phyloP scores from a whole-genome alignment of 1,140 invertebrate species.

The Calliphora vicina region DNA sequence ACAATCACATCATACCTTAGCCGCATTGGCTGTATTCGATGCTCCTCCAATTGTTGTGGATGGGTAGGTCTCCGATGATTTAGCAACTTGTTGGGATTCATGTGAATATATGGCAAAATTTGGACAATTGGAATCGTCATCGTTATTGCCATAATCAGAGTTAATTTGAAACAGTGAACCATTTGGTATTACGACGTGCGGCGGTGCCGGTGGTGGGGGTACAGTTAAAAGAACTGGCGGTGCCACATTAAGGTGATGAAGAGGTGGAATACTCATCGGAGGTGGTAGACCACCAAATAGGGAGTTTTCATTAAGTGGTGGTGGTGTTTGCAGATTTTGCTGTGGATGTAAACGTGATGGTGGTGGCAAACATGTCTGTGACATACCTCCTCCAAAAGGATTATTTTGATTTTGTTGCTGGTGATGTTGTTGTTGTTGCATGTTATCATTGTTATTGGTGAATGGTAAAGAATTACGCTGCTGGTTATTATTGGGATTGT shows the following conservation, averaged over 20 bases:
- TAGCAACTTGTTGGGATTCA: slow-evolving; percentile 77
- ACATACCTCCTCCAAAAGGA: slow-evolving; percentile 34
- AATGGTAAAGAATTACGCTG: slow-evolving; percentile 38
- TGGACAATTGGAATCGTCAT: slow-evolving; percentile 77
- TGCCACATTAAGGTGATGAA: slow-evolving; percentile 47
- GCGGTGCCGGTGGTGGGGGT: slow-evolving; percentile 58
- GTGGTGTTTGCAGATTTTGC: neutral
- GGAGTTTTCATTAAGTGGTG: neutral
- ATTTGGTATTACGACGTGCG: slow-evolving; percentile 46
- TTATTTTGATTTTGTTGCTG: slow-evolving; percentile 51
- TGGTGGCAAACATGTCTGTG: slow-evolving; percentile 25
- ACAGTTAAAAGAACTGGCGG: slow-evolving; percentile 37
- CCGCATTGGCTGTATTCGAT: slow-evolving; percentile 38
- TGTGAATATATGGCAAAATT: slow-evolving; percentile 85
- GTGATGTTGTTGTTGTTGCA: slow-evolving; percentile 60
- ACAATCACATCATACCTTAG: slow-evolving; percentile 51
- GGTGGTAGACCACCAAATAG: slow-evolving; percentile 44
- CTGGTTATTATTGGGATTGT: slow-evolving; percentile 38
- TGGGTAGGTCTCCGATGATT: slow-evolving; percentile 64
- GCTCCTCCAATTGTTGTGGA: neutral
- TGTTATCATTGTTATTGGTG: slow-evolving; percentile 37
- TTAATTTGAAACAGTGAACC: slow-evolving; percentile 53
- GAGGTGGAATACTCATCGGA: slow-evolving; percentile 44
- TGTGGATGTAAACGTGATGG: neutral
- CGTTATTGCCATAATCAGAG: slow-evolving; percentile 62